Base-by-base conservation (phyloP, 2,888 invertebrate species). In the Andrena flavipes region DNA sequence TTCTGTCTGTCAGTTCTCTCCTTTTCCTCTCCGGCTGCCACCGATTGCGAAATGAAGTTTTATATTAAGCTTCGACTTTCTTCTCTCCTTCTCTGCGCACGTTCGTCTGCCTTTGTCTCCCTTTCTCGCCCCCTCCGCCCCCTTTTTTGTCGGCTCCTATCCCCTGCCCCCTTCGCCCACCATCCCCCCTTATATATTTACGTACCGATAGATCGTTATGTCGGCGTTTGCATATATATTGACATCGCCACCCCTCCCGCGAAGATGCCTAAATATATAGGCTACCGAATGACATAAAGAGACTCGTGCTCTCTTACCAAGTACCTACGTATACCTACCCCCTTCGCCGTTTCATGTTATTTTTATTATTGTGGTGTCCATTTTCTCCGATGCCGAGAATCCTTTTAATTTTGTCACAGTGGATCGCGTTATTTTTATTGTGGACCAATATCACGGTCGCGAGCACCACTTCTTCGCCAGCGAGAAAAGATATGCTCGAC, bases 1-100 rank as follows among this genome's bases (percentile, higher is more conserved):
- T 90, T 90, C 90, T 89, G 89, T 89, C 90, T 89, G 84, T 84
- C 88, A 87, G 87, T 88, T 89, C 89, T 90, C 89, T 88, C 87
- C 85, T 86, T 90, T 88, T 77, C 76, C 82, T 42, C 69, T 86
- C 85, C 80, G 82, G 75, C 89, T 85, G 88, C 87, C 87, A 89
- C 92, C 93, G 93, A 93, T 93, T 93, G 93, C 92, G 92, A 93
- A 93, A 93, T 93, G 92, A 93, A 93, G 93, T 93, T 93, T 93
- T 93, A 93, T 93, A 93, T 93, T 93, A 93, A 93, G 93, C 92
- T 89, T 86, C 70, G 91, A 91, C 90, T 80, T 79, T 80, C 73
- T 33, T 80, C 72, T 35, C 72, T 81, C 75, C 80, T 59, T 54
- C 60, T 42, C 82, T 78, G 42, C 49, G 42, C 65, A 29, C 42